Base-by-base conservation (phyloP, 2,113 vertebrate genomes). In the Gnathonemus longibarbis region DNA sequence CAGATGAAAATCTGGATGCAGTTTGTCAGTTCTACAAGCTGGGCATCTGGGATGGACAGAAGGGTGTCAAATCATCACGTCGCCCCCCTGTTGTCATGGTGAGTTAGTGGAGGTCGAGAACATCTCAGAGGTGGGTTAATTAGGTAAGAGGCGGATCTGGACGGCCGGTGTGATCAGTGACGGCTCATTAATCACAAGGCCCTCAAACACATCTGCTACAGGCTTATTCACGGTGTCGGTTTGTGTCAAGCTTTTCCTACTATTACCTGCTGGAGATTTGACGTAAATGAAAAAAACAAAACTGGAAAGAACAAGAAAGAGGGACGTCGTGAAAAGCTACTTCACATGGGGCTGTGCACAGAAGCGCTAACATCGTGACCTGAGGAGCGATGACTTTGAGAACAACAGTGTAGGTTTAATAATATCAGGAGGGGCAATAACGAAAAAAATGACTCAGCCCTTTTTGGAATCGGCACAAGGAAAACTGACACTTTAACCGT, bases 41-140 rank as follows among this genome's bases (percentile, higher is more conserved):
- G 17, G 21, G 87, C 31, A 45, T 80, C 39, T 52, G n/a, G 88
- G 70, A 46, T 80, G 66, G 46, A 35, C 35, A 84, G 52, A 27
- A 46, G 11, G 85, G 35, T 80, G 89, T 80, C 85, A 88, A 62
- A 88, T 53, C 66, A 53, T 46, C 85, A 13, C 17, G 35, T 56
- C 3, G 27, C 84, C 27, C 31, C 66, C 5, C 66, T 35, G 49
- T 48, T 87, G 46, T 74, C 35, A 50, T n/a, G 13, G 66, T 77
- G 48, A 77, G 49, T 87, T 90, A 87, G 46, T 49, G 48, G 85
- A 88, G 89, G 84, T 90, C 62, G 31, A n/a, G 62, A 70, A 77
- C 48, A 53, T 74, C 85, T 49, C 58, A 45, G 58, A 80, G 89
- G 56, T 19, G n/a, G 89, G 85, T 90, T 90, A 90, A 90, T 90